Evolutionary conservation across 64 coral and sea anemone species (phyloP), one percentile per base, ranked within the genome.

Genomic region (Catalaphyllia jardinei): DNA sequence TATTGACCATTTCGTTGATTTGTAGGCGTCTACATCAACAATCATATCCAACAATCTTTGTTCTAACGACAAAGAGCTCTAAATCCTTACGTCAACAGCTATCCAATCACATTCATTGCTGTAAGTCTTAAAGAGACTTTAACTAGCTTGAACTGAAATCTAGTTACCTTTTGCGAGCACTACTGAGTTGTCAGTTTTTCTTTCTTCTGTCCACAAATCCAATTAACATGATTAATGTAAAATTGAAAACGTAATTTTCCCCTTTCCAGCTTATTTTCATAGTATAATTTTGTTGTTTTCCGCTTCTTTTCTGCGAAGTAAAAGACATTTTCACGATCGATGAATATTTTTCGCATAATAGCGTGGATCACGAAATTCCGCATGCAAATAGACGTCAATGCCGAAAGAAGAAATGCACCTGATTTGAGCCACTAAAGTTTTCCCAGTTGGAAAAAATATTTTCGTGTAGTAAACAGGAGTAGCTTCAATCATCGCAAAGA

Each of bases 331-430:
- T 1, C 14, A 28, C 54, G 50, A 2, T 60, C 35, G 52, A 7
- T 49, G 12, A 29, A 20, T 78, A 24, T 78, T 78, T 61, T 25
- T 60, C 12, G 28, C 28, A 61, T 17, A 28, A 28, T 80, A 9
- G n/a, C 9, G 7, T 31, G 78, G 20, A 46, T 31, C 38, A 16
- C 78, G 31, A 65, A 85, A 71, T 71, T 85, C 63, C 81, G 81
- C 38, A 9, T 85, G 81, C 81, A 85, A 85, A 85, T 85, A 1
- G 2, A 35, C 38, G 11, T 38, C 38, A 67, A 75, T 28, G 76
- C 46, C 76, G 49, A 79, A 55, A 79, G 20, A 10, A n/a, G 7
- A 24, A 57, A 12, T 55, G 24, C 76, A 55, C 76, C 46, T 75
- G n/a, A n/a, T n/a, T n/a, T n/a, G 30, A 35, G 14, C 73, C 31